phyloP scores from a whole-genome alignment of 2,113 vertebrate genomes.

The Seriola aureovittata region DNA sequence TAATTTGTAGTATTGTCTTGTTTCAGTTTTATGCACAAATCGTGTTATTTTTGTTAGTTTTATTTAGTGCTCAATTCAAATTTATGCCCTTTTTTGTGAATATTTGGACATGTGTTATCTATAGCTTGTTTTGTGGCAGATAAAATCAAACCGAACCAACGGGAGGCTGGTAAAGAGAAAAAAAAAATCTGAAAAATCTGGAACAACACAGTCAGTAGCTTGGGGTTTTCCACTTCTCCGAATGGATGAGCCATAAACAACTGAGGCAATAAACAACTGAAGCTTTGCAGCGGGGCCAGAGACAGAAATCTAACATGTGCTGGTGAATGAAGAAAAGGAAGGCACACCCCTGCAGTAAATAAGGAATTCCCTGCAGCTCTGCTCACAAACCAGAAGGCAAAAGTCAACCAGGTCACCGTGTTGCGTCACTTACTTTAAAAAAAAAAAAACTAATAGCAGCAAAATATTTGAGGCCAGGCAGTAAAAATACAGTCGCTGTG shows the following conservation, averaged over 20 bases:
- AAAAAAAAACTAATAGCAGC: constrained; percentile 33
- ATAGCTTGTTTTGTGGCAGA: not conserved
- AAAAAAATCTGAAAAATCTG: constrained; percentile 37
- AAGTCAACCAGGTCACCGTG: constrained; percentile 61
- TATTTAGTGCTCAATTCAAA: not conserved
- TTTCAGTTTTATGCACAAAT: not conserved
- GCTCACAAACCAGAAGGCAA: constrained; percentile 64
- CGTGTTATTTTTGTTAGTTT: not conserved
- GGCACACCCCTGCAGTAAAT: constrained; percentile 71
- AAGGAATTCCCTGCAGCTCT: constrained; percentile 69
- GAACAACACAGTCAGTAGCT: constrained; percentile 44
- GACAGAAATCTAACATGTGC: constrained; percentile 61
- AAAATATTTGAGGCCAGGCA: constrained; percentile 61
- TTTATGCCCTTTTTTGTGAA: not conserved
- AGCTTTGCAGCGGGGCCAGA: constrained; percentile 50
- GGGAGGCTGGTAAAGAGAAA: constrained; percentile 11
- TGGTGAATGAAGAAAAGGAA: constrained; percentile 64
- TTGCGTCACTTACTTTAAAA: constrained; percentile 50
- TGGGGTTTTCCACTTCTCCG: constrained; percentile 54
- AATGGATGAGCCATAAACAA: constrained; percentile 62
- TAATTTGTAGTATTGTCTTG: not conserved
- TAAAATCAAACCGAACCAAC: constrained; percentile 7
- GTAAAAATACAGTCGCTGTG: constrained; percentile 36
- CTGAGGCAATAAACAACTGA: constrained; percentile 57
- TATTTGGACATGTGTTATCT: not conserved